Conservation (phyloP, 2,888 invertebrate species). For the Lasioglossum calceatum region DNA sequence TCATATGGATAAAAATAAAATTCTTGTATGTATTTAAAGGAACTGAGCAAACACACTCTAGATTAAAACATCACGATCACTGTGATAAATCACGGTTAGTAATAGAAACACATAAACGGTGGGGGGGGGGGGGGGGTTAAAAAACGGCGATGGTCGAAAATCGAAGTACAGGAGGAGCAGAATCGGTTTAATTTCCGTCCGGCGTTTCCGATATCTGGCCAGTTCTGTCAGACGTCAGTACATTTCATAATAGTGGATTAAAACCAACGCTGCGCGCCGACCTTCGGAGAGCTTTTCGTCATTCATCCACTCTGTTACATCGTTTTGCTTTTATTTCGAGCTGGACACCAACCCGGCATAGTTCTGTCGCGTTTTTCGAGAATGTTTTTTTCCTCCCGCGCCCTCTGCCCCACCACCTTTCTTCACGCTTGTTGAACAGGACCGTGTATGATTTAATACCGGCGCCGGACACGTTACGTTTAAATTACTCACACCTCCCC, state of each 20-base stretch:
- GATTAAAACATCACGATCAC: too few species aligned
- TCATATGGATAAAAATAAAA: neutral
- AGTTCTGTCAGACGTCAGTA: constrained; percentile 69
- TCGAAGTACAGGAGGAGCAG: constrained; percentile 50
- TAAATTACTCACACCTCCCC: neutral
- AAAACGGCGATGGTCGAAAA: constrained; percentile 45
- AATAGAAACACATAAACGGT: neutral
- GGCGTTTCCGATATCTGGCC: constrained; percentile 74
- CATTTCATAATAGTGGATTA: constrained; percentile 77
- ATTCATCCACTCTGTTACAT: constrained; percentile 66
- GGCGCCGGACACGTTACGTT: neutral
- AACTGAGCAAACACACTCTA: too few species aligned
- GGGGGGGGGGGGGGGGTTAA: neutral
- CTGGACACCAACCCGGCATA: constrained; percentile 12
- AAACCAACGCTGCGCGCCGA: constrained; percentile 64
- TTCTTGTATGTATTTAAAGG: too few species aligned
- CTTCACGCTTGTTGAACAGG: constrained; percentile 3
- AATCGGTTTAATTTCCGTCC: constrained; percentile 78
- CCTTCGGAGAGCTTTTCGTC: constrained; percentile 57
- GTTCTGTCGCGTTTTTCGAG: constrained; percentile 28
- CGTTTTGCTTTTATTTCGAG: constrained; percentile 72
- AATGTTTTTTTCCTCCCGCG: neutral
- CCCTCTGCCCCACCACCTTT: neutral
- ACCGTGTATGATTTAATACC: constrained; percentile 4
- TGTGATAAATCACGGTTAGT: too few species aligned